Base-by-base conservation (phyloP, 1,140 invertebrate genomes). In the Lasaia peninsularis region DNA sequence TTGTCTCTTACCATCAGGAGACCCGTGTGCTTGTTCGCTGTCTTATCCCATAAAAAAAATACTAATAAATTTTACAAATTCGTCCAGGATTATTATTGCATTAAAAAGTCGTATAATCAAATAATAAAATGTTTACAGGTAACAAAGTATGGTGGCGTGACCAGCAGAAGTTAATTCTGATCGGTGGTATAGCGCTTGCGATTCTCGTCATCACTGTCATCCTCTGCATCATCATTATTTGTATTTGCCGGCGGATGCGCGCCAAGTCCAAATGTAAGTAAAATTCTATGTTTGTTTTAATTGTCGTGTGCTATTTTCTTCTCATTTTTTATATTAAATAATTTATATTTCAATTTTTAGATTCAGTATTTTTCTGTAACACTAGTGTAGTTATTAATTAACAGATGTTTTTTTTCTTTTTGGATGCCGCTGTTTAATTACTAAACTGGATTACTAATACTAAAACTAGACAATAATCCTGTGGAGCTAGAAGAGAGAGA, bases 211-310 rank as follows among this genome's bases (percentile, higher is more conserved):
- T 95, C 60, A 92, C 96, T 48, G 92, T 96, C 49, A 92, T 97
- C 56, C 93, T 96, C 58, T 95, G 95, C 84, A 92, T 96, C 73
- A 93, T 95, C 65, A 95, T 97, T 72, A 94, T 95, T 72, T 92
- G 95, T 71, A 92, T 96, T 60, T 96, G 95, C 80, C 90, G 94
- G 59, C 91, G 94, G 56, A 95, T 95, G 85, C 90, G 94, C 63
- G 93, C 93, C 54, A 93, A 94, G 68, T 94, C 94, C 74, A 96
- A 97, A 94, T 96, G 95, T 97, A 90, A 96, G 95, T 96, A 73
- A 32, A 24, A 6, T 24, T 6, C 8, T 54, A 6, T 10, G n/a
- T 37, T n/a, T 12, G 2, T 12, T 35, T 44, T 20, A 20, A 5
- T 20, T 9, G 18, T 44, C 10, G 16, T 18, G 1, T 44, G 10